Evolutionary conservation across 1,140 invertebrate genomes (phyloP), one percentile per base, ranked within the genome.

Genomic region (Pogonomyrmex barbatus): DNA sequence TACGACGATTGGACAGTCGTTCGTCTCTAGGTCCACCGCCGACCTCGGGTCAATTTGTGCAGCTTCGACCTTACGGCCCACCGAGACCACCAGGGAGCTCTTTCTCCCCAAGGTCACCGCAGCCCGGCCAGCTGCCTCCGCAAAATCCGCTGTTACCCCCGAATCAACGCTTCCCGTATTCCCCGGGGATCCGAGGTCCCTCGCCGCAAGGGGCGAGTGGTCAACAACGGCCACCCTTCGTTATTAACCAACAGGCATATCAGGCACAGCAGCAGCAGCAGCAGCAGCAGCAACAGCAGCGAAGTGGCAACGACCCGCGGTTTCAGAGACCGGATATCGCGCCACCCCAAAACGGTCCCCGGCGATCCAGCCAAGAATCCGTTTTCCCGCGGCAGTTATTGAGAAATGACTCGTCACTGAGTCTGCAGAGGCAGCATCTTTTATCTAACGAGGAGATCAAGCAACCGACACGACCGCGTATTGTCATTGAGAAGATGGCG

Each of bases 1-100:
- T 95, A 8, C 94, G 91, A 12, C 94, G 95, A 92, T 89, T 93
- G 36, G 96, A 96, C 65, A 95, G 94, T 12, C 93, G 95, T 62
- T 91, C 95, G 30, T 89, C 89, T 12, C 39, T 93, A 36, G 90
- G 93, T 36, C 92, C 95, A 39, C 86, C 93, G 6, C 92, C 36
- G 8, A 56, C 89, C 68, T 91, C 94, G 4, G 71, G 50, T 24
- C 93, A 93, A 12, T 91, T 90, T 63, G 85, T 83, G 12, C 94
- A 93, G 84, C 92, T 91, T 24, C 92, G 95, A 81, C 94, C 95
- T 33, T 94, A 95, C 85, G 95, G 95, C 75, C 93, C 93, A 83
- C 94, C 94, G 39, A 90, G 91, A 79, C 86, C 86, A 14, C 88
- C 89, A 4, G 87, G 83, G 36, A 71, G 56, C n/a, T 54, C 67